These are phyloP conservation scores for Columba guinea DNA, from an alignment of 2,797 vertebrate genomes.

Conservation along the genomic window DNA sequence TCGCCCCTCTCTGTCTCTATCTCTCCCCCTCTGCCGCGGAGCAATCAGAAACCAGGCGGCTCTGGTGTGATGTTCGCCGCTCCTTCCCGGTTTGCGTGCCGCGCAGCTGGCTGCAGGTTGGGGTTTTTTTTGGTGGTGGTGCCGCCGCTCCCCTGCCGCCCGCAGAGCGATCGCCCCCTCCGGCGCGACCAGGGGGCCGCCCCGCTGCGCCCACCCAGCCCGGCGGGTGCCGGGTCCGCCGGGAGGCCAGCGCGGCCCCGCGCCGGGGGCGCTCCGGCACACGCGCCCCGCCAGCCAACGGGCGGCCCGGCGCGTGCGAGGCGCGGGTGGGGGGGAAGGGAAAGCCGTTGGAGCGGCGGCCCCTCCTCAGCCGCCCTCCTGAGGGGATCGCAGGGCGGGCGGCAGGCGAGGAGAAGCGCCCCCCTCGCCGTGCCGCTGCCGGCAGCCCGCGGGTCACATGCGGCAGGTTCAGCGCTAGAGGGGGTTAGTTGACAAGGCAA, in stretches of 20 bases:
- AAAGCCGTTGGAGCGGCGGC: not conserved
- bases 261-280: not conserved
- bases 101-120: not conserved
- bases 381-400: not conserved
- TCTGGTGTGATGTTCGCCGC: not conserved
- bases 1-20: not conserved
- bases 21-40: not conserved
- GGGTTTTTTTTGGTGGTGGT: not conserved
- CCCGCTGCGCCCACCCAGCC: not conserved
- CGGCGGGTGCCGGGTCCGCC: not conserved
- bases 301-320: not conserved
- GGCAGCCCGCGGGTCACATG: slow-evolving; percentile 2
- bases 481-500: slow-evolving; percentile 68
- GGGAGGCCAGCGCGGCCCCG: not conserved
- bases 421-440: not conserved
- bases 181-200: not conserved
- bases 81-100: not conserved
- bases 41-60: not conserved
- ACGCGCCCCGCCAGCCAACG: not conserved
- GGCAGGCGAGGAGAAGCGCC: not conserved
- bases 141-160: not conserved
- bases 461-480: slow-evolving; percentile 70
- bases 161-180: not conserved
- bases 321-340: not conserved
- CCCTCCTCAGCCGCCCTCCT: not conserved